phyloP scores from a whole-genome alignment of 2,797 vertebrate genomes.

The Lerista edwardsae region DNA sequence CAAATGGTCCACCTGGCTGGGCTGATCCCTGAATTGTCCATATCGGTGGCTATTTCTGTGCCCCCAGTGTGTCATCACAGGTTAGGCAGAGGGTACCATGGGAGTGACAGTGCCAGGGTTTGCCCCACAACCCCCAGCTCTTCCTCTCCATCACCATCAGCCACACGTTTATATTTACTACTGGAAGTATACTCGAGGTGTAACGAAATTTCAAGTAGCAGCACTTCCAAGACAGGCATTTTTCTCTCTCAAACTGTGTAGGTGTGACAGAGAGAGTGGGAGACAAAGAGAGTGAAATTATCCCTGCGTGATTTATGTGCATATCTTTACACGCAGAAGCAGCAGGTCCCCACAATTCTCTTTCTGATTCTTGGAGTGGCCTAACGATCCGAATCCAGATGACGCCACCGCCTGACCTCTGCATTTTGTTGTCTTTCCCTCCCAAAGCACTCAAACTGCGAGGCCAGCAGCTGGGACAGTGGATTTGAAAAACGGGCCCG shows the following conservation, averaged over 20 bases:
- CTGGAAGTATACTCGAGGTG: background rate
- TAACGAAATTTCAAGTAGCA: background rate
- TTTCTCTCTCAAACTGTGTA: too few relatives aligned
- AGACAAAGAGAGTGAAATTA: background rate
- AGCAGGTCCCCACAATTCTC: background rate
- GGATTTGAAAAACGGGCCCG: constrained; percentile 10
- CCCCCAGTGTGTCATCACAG: too few relatives aligned
- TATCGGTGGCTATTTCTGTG: too few relatives aligned
- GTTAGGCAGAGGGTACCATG: too few relatives aligned
- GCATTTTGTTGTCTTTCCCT: background rate
- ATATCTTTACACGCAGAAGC: background rate
- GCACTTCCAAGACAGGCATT: background rate
- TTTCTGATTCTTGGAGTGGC: background rate
- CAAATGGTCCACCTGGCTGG: too few relatives aligned
- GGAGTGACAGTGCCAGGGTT: too few relatives aligned
- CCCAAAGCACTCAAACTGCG: background rate
- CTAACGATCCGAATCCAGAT: background rate
- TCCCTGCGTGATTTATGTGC: background rate
- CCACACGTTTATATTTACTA: background rate
- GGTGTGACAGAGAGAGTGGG: background rate
- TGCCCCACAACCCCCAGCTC: too few relatives aligned
- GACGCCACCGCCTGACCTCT: background rate
- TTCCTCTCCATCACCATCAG: background rate
- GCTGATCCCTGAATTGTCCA: too few relatives aligned
- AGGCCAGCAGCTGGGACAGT: background rate